Percentiles rank a stretch among this genome's conserved stretches.
Conservation (phyloP, 2,113 vertebrate genomes). For the Natator depressus region DNA sequence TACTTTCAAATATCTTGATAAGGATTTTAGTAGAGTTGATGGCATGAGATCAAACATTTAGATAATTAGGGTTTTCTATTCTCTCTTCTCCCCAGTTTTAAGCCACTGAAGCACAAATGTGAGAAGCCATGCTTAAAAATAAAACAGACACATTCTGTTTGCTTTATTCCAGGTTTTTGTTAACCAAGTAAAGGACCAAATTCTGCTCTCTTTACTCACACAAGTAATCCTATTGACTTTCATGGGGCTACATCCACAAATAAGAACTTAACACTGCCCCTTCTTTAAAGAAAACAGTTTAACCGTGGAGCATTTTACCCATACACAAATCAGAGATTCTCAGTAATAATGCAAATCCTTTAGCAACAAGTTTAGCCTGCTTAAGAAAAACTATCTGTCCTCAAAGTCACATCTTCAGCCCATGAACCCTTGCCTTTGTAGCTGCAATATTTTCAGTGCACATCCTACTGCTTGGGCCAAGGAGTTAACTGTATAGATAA, state of each 20-base stretch:
- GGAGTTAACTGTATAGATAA: slow-evolving; percentile 40
- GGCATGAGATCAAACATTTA: not conserved
- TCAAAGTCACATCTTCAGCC: not conserved
- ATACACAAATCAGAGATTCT: not conserved
- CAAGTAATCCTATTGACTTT: not conserved
- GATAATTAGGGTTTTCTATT: not conserved
- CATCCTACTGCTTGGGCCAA: not conserved
- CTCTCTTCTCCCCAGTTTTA: not conserved
- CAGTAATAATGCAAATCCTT: not conserved
- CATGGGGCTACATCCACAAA: not conserved
- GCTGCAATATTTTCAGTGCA: not conserved
- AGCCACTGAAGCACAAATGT: not conserved
- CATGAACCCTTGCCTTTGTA: not conserved
- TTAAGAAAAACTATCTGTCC: not conserved
- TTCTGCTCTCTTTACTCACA: not conserved
- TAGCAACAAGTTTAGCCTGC: not conserved
- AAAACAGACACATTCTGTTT: not conserved
- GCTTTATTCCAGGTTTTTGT: not conserved
- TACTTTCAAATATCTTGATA: no score
- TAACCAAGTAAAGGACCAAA: not conserved
- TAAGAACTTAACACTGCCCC: not conserved
- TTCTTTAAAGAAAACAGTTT: not conserved
- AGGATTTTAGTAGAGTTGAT: rapidly evolving
- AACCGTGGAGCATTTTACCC: not conserved
- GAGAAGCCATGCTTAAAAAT: not conserved